phyloP scores from a whole-genome alignment of 1,140 invertebrate species.

The Brachionus koreanus region DNA sequence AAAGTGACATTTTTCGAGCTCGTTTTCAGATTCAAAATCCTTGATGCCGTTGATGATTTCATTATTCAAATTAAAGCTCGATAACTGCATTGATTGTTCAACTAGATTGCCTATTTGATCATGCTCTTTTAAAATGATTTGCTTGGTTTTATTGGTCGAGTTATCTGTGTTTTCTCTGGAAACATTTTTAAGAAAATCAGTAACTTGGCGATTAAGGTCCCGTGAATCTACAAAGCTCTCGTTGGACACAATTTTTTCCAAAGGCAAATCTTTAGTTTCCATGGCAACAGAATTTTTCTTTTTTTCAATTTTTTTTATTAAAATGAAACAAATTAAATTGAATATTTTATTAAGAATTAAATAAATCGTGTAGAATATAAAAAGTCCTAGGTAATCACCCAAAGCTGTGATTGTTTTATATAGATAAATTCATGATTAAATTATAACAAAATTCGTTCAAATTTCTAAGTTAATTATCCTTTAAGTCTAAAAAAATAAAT shows the following conservation, averaged over 20 bases:
- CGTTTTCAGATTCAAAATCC: background rate
- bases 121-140: background rate
- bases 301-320: background rate
- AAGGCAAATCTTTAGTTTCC: constrained; percentile 6
- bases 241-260: background rate
- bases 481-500: constrained; percentile 11
- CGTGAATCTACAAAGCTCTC: background rate
- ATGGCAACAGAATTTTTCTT: background rate
- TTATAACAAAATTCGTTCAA: background rate
- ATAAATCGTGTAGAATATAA: background rate
- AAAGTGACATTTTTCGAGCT: background rate
- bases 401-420: background rate
- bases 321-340: background rate
- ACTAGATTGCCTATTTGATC: background rate
- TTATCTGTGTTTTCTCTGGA: background rate
- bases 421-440: background rate
- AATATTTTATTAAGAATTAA: constrained; percentile 17
- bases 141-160: background rate
- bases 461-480: background rate
- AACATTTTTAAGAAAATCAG: background rate
- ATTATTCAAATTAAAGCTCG: constrained; percentile 21
- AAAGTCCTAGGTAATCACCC: background rate
- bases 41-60: constrained; percentile 1
- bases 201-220: background rate
- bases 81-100: background rate